These are phyloP conservation scores for Anabas testudineus DNA, from an alignment of 2,797 vertebrate species.

Conservation along the genomic window DNA sequence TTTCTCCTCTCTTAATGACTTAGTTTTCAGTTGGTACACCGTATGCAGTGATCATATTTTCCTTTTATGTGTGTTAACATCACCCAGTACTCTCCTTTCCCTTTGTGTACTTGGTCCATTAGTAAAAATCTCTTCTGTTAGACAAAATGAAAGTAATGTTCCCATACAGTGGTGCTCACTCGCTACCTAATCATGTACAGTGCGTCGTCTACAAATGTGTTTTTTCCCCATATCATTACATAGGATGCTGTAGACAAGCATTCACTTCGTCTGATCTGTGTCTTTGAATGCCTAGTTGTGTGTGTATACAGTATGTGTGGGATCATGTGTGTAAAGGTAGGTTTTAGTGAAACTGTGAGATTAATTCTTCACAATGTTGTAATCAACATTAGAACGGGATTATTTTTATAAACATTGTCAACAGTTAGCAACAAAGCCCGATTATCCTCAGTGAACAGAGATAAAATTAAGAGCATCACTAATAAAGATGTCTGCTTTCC, in stretches of 20 bases:
- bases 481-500: slow-evolving; percentile 21
- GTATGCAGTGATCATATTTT: slow-evolving; percentile 25
- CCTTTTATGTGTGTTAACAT: slow-evolving; percentile 16
- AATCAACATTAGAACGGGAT: background rate
- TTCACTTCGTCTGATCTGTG: background rate
- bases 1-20: slow-evolving; percentile 8
- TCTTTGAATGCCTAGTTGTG: background rate
- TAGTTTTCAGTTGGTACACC: slow-evolving; percentile 19
- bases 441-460: background rate
- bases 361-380: background rate
- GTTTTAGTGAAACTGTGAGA: background rate
- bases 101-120: slow-evolving; percentile 31
- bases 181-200: background rate
- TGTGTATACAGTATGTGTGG: background rate
- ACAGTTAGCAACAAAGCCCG: slow-evolving; percentile 6
- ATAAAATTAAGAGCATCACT: slow-evolving; percentile 13
- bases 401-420: slow-evolving; percentile 4
- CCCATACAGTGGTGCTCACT: slow-evolving; percentile 12
- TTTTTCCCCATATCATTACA: background rate
- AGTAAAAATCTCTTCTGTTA: slow-evolving; percentile 17
- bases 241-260: background rate
- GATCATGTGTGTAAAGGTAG: background rate
- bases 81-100: slow-evolving; percentile 17
- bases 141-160: slow-evolving; percentile 10
- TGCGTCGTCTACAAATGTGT: background rate